phyloP scores from a whole-genome alignment of 2,113 vertebrate genomes.

The Semicossyphus pulcher region DNA sequence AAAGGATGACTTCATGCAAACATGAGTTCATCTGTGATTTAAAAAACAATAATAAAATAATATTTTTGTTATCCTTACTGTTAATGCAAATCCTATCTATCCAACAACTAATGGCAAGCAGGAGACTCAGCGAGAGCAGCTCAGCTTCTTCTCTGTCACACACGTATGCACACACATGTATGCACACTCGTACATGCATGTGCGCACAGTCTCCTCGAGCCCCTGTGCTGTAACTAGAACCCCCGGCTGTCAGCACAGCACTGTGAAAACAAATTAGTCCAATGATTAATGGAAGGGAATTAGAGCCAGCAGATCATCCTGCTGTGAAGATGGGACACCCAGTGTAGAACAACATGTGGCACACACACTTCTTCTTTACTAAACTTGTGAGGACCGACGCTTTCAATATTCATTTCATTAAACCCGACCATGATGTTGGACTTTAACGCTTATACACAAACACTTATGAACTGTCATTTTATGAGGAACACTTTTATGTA shows the following conservation, averaged over 20 bases:
- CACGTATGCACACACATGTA: slow-evolving; percentile 13
- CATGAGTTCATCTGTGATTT: not conserved
- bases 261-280: slow-evolving; percentile 83
- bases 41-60: not conserved
- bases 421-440: not conserved
- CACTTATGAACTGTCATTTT: not conserved
- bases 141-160: slow-evolving; percentile 9
- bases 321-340: slow-evolving; percentile 81
- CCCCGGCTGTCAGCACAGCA: slow-evolving; percentile 77
- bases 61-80: not conserved
- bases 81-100: not conserved
- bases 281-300: slow-evolving; percentile 94
- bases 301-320: slow-evolving; percentile 87
- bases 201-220: slow-evolving; percentile 37
- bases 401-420: not conserved
- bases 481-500: not conserved
- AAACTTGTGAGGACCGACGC: not conserved
- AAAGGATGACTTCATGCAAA: not conserved
- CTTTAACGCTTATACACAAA: not conserved
- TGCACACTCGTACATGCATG: not conserved
- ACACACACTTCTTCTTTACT: slow-evolving; percentile 1
- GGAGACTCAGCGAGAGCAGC: not conserved
- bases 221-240: slow-evolving; percentile 70
- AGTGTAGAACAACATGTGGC: slow-evolving; percentile 70
- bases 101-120: not conserved